Conservation (phyloP, 2,888 invertebrate genomes). For the Hecatera dysodea region DNA sequence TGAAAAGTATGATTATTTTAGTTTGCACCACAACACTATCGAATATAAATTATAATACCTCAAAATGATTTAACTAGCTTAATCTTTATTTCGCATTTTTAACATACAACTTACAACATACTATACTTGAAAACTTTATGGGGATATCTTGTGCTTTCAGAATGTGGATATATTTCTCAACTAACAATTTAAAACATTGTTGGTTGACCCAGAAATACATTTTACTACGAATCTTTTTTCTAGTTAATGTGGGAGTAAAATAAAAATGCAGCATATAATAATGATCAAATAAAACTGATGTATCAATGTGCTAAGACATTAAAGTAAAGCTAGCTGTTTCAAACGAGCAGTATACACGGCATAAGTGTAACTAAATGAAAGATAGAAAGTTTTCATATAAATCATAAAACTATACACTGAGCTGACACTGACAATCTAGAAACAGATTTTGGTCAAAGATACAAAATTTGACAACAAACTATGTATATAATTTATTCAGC, state of each 20-base stretch:
- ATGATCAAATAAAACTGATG: neutral
- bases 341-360: too few species aligned
- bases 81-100: slow-evolving; percentile 14
- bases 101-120: slow-evolving; percentile 61
- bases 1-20: neutral
- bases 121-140: slow-evolving; percentile 35
- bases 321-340: too few species aligned
- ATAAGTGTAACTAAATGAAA: too few species aligned
- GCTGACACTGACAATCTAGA: neutral
- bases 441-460: neutral
- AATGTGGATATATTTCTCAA: slow-evolving; percentile 53
- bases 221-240: slow-evolving; percentile 40
- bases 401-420: too few species aligned
- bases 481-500: too few species aligned
- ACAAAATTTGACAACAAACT: neutral
- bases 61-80: neutral
- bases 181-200: slow-evolving; percentile 67
- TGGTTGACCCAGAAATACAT: slow-evolving; percentile 64
- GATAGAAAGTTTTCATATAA: too few species aligned
- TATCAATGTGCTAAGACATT: neutral
- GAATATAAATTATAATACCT: slow-evolving; percentile 29
- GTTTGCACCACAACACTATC: neutral
- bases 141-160: neutral
- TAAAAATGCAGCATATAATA: neutral
- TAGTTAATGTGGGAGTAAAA: neutral